Conservation (phyloP, 2,797 vertebrate genomes). For the Lateolabrax maculatus region DNA sequence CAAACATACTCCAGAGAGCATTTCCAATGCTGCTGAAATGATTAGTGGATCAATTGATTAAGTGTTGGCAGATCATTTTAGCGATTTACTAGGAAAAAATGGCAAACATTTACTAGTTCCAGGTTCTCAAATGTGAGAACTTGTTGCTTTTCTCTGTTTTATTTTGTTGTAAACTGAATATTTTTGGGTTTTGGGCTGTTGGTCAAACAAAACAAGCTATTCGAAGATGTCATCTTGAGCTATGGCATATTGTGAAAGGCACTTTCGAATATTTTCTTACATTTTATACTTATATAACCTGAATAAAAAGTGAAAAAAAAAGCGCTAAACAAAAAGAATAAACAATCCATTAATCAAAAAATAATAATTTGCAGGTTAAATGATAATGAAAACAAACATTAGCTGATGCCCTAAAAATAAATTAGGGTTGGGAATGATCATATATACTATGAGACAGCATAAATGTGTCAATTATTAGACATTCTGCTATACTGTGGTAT, state of each 20-base stretch:
- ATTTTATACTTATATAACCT: background rate
- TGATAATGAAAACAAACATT: background rate
- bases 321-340: too few relatives aligned
- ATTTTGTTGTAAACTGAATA: background rate
- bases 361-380: background rate
- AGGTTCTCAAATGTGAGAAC: background rate
- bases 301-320: background rate
- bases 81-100: background rate
- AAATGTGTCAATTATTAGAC: background rate
- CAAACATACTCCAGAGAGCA: background rate
- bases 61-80: background rate
- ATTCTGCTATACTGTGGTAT: background rate
- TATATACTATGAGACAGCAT: background rate
- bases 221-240: background rate
- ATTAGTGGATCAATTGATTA: background rate
- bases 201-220: background rate
- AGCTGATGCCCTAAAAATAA: background rate
- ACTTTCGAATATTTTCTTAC: background rate
- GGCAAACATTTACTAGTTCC: background rate
- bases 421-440: background rate
- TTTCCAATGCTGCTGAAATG: background rate
- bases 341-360: background rate
- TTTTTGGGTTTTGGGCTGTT: background rate
- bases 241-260: background rate
- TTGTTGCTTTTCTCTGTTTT: background rate